A percentile compares a stretch with the other conserved stretches of the same genome.
Evolutionary conservation across 1,140 invertebrate species (phyloP).

Genomic region (Atta cephalotes): DNA sequence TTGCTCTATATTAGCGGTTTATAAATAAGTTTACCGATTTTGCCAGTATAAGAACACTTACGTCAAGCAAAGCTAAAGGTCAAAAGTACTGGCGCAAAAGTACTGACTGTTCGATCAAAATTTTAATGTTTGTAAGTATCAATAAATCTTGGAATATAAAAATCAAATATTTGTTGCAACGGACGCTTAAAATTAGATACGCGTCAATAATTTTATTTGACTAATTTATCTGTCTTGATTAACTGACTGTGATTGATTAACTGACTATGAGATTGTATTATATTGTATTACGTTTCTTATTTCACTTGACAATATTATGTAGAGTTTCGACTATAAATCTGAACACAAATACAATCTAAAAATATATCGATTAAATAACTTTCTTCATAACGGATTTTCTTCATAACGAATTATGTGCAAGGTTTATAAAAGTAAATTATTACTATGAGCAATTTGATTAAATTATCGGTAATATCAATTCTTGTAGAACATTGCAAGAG

Average conservation of each 20-base stretch:
- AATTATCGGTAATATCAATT: not conserved
- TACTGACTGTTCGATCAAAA: slow-evolving; percentile 32
- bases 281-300: slow-evolving; percentile 12
- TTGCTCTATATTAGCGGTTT: slow-evolving; percentile 57
- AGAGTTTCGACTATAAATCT: slow-evolving; percentile 14
- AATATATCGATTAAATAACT: slow-evolving; percentile 11
- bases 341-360: not conserved
- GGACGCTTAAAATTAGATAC: slow-evolving; percentile 35
- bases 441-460: not conserved
- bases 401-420: slow-evolving; percentile 10
- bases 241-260: not conserved
- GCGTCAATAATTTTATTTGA: slow-evolving; percentile 9
- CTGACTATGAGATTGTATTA: not conserved
- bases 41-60: slow-evolving; percentile 40
- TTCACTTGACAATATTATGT: not conserved
- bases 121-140: slow-evolving; percentile 30
- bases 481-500: not conserved
- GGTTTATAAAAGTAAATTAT: not conserved
- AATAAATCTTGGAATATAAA: slow-evolving; percentile 2
- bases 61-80: slow-evolving; percentile 53
- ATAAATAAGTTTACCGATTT: slow-evolving; percentile 58
- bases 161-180: slow-evolving; percentile 35
- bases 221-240: slow-evolving; percentile 20
- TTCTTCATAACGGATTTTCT: not conserved
- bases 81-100: slow-evolving; percentile 38